Base-by-base conservation (phyloP, 1,140 invertebrate genomes). In the Halyomorpha halys region DNA sequence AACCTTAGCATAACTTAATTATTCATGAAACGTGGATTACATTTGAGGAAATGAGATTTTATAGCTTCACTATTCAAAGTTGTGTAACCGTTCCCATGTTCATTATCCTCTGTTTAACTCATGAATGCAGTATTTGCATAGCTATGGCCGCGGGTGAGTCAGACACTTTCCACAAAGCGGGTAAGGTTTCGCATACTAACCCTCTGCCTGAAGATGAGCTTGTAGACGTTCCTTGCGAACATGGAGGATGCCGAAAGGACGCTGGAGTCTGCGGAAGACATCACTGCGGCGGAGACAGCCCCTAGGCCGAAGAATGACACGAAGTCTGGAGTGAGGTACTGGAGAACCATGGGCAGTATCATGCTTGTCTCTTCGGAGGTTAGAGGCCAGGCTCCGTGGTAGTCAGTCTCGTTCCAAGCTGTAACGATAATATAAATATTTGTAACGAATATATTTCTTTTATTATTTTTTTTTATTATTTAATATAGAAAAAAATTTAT, bases 151-250 rank as follows among this genome's bases (percentile, higher is more conserved):
- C 4, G 6, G 11, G 11, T 39, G 11, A 39, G 34, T 39, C 34
- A 13, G 34, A 13, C 6, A 39, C 34, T 39, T 39, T 39, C 34
- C 34, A 39, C 27, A 4, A 9, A 39, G 27, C 8, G 3, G 27
- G 6, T 11, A 39, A 39, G 1, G 34, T 39, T 39, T 39, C 13
- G 34, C 34, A 39, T 30, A 72, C 79, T 79, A 73, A 89, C 87
- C 76, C 87, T 85, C 77, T 94, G 92, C 68, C 94, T 79, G 78
- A 98, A 95, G 72, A 97, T 93, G 71, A 96, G 81, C 78, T 93
- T 95, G 81, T 97, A 98, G 65, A 98, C 90, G 75, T 98, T 98
- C 72, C 94, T 84, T 61, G 96, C 94, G 75, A 98, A 98, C 95
- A 98, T 98, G 18, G 94, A 96, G 67, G 91, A 91, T 3, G 96